Conservation (phyloP, 1,140 invertebrate genomes). For the Sycophila sp. region DNA sequence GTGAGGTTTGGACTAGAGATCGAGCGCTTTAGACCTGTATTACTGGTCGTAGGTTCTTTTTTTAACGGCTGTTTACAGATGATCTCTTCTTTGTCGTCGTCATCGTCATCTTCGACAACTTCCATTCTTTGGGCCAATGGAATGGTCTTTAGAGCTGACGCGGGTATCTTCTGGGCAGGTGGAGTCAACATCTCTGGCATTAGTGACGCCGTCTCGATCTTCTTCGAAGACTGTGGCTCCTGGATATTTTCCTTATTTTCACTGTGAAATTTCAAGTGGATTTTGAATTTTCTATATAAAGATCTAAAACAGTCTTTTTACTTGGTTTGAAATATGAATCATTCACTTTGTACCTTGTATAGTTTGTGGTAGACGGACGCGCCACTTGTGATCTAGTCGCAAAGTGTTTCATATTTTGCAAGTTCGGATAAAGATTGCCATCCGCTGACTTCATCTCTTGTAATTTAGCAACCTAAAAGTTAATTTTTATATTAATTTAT, state of each 20-base stretch:
- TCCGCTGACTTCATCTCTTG: not conserved
- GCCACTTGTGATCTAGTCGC: not conserved
- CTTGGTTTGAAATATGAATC: too few species aligned
- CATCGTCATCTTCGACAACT: too few species aligned
- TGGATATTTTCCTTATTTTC: slow-evolving; percentile 30
- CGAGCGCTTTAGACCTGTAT: slow-evolving; percentile 69
- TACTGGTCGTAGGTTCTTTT: slow-evolving; percentile 56
- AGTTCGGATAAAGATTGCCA: not conserved
- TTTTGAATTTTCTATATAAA: not conserved
- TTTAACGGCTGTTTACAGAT: slow-evolving; percentile 60
- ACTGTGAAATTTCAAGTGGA: slow-evolving; percentile 13
- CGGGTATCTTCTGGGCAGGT: slow-evolving; percentile 48
- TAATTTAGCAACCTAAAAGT: not conserved
- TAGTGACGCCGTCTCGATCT: slow-evolving; percentile 44
- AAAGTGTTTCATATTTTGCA: not conserved
- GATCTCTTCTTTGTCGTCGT: slow-evolving; percentile 60
- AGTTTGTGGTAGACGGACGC: not conserved
- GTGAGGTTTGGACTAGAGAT: slow-evolving; percentile 80
- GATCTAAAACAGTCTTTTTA: not conserved
- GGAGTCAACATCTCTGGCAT: slow-evolving; percentile 18
- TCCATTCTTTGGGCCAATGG: too few species aligned
- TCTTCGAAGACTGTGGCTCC: slow-evolving; percentile 1
- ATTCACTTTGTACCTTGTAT: not conserved
- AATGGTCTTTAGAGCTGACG: too few species aligned
- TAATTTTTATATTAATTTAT: too few species aligned